These are phyloP conservation scores for Drosophila nigricruria DNA, from an alignment of 2,888 invertebrate species.

Conservation along the genomic window DNA sequence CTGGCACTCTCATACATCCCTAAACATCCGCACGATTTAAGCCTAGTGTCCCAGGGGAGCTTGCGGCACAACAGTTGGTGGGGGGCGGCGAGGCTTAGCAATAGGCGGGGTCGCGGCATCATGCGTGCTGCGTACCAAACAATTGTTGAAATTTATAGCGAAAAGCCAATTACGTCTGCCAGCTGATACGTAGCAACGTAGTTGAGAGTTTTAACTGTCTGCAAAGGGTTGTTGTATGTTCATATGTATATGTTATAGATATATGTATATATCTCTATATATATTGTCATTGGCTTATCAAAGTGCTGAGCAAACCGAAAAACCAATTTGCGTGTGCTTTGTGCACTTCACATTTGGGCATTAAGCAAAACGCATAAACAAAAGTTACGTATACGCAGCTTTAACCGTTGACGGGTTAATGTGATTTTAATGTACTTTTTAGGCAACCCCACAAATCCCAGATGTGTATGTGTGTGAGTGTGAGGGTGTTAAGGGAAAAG, in stretches of 20 bases:
- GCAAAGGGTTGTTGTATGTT: conserved; percentile 34
- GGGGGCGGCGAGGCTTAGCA: not conserved
- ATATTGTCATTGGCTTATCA: conserved; percentile 43
- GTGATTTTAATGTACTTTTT: conserved; percentile 81
- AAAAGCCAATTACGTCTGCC: conserved; percentile 67
- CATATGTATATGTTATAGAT: not conserved
- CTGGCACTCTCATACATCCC: conserved; percentile 1
- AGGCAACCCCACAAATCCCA: conserved; percentile 11
- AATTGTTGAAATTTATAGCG: conserved; percentile 69
- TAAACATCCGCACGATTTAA: conserved; percentile 24
- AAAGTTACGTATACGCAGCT: conserved; percentile 74
- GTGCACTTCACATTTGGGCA: conserved; percentile 70
- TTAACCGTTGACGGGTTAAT: conserved; percentile 78
- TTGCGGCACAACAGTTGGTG: not conserved
- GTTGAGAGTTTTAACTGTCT: conserved; percentile 40
- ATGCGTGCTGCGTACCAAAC: conserved; percentile 52
- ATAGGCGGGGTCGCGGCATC: conserved; percentile 17
- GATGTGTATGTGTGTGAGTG: conserved; percentile 13
- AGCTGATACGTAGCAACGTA: conserved; percentile 27
- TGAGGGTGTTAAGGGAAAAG: conserved; percentile 41
- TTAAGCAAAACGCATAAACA: conserved; percentile 72
- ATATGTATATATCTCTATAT: not conserved
- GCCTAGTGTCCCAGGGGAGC: conserved; percentile 20
- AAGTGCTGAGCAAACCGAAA: conserved; percentile 41
- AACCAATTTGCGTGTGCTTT: conserved; percentile 47